Evolutionary conservation across 2,888 invertebrate genomes (phyloP).

Genomic region (Dolichopus griseipennis): DNA sequence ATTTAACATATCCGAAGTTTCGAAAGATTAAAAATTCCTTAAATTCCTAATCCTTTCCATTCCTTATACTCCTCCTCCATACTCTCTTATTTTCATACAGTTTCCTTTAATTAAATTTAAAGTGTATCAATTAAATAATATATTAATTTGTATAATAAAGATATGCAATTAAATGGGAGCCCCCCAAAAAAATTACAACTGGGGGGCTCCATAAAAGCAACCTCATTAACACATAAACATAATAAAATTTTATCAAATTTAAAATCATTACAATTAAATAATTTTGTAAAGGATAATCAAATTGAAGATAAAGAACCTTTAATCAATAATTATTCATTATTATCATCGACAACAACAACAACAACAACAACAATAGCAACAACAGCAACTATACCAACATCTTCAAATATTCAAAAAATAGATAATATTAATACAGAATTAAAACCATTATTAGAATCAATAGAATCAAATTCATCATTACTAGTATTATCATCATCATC

Average conservation of each 20-base stretch:
- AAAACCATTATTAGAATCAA: no score
- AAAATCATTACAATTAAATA: slow-evolving; percentile 1
- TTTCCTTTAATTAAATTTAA: no score
- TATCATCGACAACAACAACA: neutral
- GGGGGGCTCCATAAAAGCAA: slow-evolving; percentile 35
- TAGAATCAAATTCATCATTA: no score
- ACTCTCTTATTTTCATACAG: no score
- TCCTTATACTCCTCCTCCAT: no score
- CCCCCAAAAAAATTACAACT: slow-evolving; percentile 34
- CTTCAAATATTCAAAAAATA: neutral
- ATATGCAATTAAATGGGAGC: slow-evolving; percentile 38
- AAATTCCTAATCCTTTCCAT: no score
- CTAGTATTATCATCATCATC: no score
- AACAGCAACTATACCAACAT: neutral
- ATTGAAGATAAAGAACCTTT: neutral
- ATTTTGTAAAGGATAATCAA: neutral
- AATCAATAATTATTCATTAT: neutral
- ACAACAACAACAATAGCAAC: neutral
- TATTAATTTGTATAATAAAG: neutral
- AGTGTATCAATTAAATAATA: no score
- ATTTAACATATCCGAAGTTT: no score
- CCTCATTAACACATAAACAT: slow-evolving; percentile 2
- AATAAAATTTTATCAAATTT: neutral
- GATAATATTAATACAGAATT: no score
- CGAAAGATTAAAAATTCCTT: no score